phyloP scores from a whole-genome alignment of 2,113 vertebrate genomes.

The Amphilophus citrinellus region DNA sequence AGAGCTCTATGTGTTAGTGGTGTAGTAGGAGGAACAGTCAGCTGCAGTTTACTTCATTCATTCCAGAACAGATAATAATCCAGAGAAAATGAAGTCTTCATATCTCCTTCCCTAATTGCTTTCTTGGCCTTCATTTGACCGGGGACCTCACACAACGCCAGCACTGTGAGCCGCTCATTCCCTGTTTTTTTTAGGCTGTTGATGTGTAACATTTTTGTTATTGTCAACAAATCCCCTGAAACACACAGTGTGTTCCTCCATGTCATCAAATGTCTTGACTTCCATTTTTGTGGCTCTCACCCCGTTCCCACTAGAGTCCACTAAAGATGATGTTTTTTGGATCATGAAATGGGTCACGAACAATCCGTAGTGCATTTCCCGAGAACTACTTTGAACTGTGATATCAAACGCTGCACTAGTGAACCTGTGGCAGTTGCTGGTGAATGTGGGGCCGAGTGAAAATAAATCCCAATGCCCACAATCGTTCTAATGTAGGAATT shows the following conservation, averaged over 20 bases:
- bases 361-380: not conserved
- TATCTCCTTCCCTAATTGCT: not conserved
- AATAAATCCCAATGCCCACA: not conserved
- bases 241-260: not conserved
- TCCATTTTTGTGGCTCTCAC: not conserved
- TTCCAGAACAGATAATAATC: not conserved
- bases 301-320: not conserved
- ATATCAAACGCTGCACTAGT: not conserved
- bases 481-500: not conserved
- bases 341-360: not conserved
- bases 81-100: slow-evolving; percentile 1
- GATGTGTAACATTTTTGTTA: not conserved
- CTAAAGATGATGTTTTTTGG: not conserved
- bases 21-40: not conserved
- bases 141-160: not conserved
- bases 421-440: not conserved
- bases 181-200: not conserved
- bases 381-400: not conserved
- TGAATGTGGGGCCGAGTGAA: not conserved
- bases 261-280: not conserved
- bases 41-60: slow-evolving; percentile 17
- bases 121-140: not conserved
- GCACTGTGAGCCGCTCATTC: not conserved
- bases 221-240: slow-evolving; percentile 6
- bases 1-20: not conserved